phyloP scores from a whole-genome alignment of 2,113 vertebrate genomes.

The Apodemus sylvaticus region DNA sequence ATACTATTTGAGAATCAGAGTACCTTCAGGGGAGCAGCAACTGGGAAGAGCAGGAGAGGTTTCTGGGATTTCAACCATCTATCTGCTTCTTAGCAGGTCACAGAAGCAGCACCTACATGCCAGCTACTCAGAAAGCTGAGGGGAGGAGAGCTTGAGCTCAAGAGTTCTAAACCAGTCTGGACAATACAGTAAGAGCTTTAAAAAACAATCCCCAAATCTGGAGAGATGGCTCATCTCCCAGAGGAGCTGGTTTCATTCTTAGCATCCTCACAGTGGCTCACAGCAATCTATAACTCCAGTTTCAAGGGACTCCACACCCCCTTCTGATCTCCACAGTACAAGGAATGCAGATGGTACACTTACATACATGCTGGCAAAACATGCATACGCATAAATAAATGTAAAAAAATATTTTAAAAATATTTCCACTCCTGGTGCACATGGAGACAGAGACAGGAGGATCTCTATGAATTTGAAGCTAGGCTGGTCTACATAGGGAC shows the following conservation, averaged over 20 bases:
- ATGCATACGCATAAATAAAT: background rate
- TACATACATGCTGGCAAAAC: background rate
- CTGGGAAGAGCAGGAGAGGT: background rate
- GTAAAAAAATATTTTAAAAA: background rate
- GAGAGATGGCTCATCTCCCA: background rate
- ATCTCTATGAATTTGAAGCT: background rate
- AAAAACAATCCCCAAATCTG: background rate
- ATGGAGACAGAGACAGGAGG: background rate
- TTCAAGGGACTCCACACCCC: background rate
- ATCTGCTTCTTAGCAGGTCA: background rate
- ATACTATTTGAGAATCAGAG: background rate
- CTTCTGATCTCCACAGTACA: background rate
- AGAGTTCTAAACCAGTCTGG: background rate
- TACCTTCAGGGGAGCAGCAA: background rate
- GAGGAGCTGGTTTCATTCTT: background rate
- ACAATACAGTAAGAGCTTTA: background rate
- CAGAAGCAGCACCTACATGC: background rate
- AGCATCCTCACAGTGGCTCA: background rate
- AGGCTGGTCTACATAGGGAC: background rate
- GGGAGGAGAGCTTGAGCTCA: background rate
- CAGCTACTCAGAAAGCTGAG: background rate
- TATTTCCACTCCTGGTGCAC: background rate
- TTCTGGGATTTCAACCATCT: background rate
- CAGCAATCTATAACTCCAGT: background rate
- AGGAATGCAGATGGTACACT: background rate